Evolutionary conservation across 2,113 vertebrate genomes (phyloP), one percentile per base, ranked within the genome.

Genomic region (Tragelaphus scriptus): DNA sequence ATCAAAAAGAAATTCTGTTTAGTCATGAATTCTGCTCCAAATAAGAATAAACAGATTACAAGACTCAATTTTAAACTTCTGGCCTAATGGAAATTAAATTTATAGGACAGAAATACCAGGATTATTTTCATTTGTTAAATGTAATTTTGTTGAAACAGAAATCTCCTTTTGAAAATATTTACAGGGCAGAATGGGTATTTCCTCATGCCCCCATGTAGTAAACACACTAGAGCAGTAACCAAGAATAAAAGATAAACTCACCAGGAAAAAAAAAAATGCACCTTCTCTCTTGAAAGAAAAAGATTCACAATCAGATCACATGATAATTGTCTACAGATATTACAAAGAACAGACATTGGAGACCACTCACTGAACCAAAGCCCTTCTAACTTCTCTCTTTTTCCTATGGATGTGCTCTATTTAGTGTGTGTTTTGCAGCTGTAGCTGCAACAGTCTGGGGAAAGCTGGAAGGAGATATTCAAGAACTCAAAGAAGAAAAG

Each of bases 361-460:
- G 55, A 51, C 6, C n/a, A 59, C 36, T 44, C 13, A 5, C 51
- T 85, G 15, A 88, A 85, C 25, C 30, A 44, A 68, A 63, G 17
- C 26, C 8, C 68, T 7, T 65, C 26, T 44, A 49, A 61, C 55
- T 75, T 90, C 23, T 63, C 55, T 86, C 61, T 30, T 55, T 80
- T 32, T 91, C 36, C 79, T 53, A 0, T 30, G 65, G 30, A 47
- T 58, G 91, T 30, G 23, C 7, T 91, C 17, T 56, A 7, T 25
- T 49, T 21, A 23, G 36, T 19, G 91, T 65, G 47, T 94, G 93
- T 93, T 88, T 93, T 91, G 56, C 97, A 96, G 95, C 97, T 98
- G 91, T 59, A 68, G n/a, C n/a, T 81, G 59, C 51, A 93, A 44
- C 26, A 53, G 15, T 88, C 15, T 58, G 26, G 17, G 47, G 63